A percentile compares a stretch with the other conserved stretches of the same genome.
These are phyloP conservation scores for Acanthopleura granulata DNA, from an alignment of 2,888 invertebrate species.

Conservation along the genomic window DNA sequence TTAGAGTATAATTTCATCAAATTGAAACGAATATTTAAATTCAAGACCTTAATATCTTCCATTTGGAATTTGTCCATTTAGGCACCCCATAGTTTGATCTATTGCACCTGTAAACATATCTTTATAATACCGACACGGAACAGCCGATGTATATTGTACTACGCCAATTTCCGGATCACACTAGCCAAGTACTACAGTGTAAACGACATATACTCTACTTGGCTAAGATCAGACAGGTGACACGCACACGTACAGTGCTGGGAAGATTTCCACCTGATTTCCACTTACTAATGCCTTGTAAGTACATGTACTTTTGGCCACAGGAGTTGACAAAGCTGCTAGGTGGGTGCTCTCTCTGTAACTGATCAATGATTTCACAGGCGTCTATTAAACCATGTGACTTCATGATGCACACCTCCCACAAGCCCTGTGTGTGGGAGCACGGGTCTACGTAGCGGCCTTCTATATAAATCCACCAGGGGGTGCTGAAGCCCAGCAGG, in stretches of 20 bases:
- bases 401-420: neutral
- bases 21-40: no score
- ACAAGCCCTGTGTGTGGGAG: neutral
- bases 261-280: neutral
- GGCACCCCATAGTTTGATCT: no score
- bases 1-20: no score
- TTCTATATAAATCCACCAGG: neutral
- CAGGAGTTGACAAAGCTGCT: slow-evolving; percentile 2
- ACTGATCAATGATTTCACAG: neutral
- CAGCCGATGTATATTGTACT: no score
- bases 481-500: neutral
- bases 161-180: no score
- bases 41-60: no score
- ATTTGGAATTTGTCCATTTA: no score
- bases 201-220: no score
- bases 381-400: neutral
- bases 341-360: neutral
- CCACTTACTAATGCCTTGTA: neutral
- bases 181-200: no score
- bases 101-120: no score
- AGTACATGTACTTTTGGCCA: neutral
- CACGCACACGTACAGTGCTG: neutral
- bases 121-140: no score
- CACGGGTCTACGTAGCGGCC: neutral
- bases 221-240: no score